Evolutionary conservation across 1,140 invertebrate genomes (phyloP), one percentile per base, ranked within the genome.

Genomic region (Berghia stephanieae): DNA sequence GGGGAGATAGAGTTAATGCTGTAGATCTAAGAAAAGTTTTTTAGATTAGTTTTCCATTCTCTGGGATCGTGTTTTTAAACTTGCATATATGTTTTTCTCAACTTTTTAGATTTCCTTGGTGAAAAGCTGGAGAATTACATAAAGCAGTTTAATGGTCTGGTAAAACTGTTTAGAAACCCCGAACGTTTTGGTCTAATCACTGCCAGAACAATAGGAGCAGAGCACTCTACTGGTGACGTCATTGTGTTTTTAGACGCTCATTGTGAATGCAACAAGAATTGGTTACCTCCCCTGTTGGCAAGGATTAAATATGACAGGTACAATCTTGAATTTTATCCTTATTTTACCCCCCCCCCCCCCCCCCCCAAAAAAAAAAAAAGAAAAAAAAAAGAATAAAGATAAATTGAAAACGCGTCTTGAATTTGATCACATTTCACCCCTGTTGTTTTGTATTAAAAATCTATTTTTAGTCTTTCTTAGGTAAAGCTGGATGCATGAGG

Each of bases 181-280:
- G 91, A 92, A 86, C 91, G 98, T 71, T 94, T 97, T 89, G 98
- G 98, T 24, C 90, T 99, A 1, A 99, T 99, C 77, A 91, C 97
- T 76, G 97, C 98, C 5, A 92, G 98, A 71, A 98, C 96, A 0
- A 92, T 94, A 69, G 98, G 98, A 55, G 98, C 98, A n/a, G 91
- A 94, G 82, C 94, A 97, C 86, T 95, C 98, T 0, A 94, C 91
- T 27, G 98, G 97, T 49, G 97, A 99, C 88, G 97, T 99, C 2
- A 97, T 99, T 79, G 94, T 99, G 0, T 99, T 99, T 90, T 91
- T 99, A n/a, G 98, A 99, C 91, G 98, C 98, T 67, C 93, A 94
- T 84, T 93, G 92, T 89, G 93, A 91, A 82, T 87, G 88, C 83
- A 98, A 98, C 86, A 82, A 79, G 1, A 99, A 99, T 89, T 99